Conservation (phyloP, 2,113 vertebrate species). For the Amphilophus citrinellus region DNA sequence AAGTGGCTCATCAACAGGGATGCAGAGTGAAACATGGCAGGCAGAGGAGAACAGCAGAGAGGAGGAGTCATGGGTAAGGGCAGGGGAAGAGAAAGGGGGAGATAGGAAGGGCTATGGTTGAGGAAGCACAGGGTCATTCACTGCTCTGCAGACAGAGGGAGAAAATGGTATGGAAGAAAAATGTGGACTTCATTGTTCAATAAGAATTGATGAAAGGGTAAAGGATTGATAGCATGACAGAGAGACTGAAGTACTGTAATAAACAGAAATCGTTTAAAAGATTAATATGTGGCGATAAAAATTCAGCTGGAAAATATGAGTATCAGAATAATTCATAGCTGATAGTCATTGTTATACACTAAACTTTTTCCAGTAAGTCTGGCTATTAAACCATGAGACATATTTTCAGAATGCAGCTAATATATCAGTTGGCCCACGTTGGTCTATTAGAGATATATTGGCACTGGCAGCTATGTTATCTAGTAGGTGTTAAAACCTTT, state of each 20-base stretch:
- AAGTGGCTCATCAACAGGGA: constrained; percentile 66
- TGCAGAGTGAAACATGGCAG: constrained; percentile 67
- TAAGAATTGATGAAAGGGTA: not conserved
- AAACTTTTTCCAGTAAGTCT: constrained; percentile 1
- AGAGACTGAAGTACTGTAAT: not conserved
- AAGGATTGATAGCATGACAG: constrained; percentile 8
- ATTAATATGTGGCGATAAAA: not conserved
- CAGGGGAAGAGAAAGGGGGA: not conserved
- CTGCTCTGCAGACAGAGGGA: constrained; percentile 30
- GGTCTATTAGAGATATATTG: constrained; percentile 1
- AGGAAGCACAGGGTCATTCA: constrained; percentile 65
- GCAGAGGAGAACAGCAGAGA: constrained; percentile 50
- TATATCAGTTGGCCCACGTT: not conserved
- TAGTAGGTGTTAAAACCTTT: not conserved
- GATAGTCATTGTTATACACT: not conserved
- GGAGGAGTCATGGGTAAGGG: constrained; percentile 45
- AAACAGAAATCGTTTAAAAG: not conserved
- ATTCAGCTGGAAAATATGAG: not conserved
- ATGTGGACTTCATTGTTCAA: constrained; percentile 36
- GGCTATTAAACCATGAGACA: not conserved
- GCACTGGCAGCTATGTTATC: not conserved
- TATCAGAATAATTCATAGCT: not conserved
- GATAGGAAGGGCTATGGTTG: constrained; percentile 40
- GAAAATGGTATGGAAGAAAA: constrained; percentile 28
- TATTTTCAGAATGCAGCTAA: not conserved